These are phyloP conservation scores for Amphimedon queenslandica DNA, from an alignment of 37 sponge, comb jelly and placozoan species.

Conservation along the genomic window DNA sequence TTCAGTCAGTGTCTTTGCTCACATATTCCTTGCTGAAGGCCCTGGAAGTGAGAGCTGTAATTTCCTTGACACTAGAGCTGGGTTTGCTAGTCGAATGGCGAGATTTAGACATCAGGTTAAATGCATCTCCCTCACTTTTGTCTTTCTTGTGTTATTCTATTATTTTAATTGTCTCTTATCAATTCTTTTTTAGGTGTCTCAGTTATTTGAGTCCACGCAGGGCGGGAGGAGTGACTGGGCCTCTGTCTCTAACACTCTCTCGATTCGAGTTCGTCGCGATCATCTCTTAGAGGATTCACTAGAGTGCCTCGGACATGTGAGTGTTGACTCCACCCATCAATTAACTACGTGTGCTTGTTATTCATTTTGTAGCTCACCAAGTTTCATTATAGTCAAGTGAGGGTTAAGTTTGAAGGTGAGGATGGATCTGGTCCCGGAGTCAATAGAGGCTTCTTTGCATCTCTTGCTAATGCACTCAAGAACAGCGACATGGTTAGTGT, in stretches of 20 bases:
- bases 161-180: neutral
- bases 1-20: slow-evolving; percentile 72
- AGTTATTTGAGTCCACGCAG: slow-evolving; percentile 30
- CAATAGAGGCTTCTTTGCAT: slow-evolving; percentile 78
- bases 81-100: slow-evolving; percentile 83
- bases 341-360: neutral
- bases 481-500: slow-evolving; percentile 35
- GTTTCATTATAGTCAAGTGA: slow-evolving; percentile 48
- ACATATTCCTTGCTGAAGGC: slow-evolving; percentile 82
- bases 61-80: slow-evolving; percentile 81
- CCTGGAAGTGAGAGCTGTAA: slow-evolving; percentile 72
- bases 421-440: slow-evolving; percentile 88
- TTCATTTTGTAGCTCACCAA: slow-evolving; percentile 34
- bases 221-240: slow-evolving; percentile 25
- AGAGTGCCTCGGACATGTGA: slow-evolving; percentile 39
- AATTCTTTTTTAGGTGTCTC: slow-evolving; percentile 39
- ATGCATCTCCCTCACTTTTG: neutral
- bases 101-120: slow-evolving; percentile 29
- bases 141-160: neutral
- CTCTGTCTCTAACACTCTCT: slow-evolving; percentile 44
- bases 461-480: slow-evolving; percentile 76
- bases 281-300: slow-evolving; percentile 60
- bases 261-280: slow-evolving; percentile 45
- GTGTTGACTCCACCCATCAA: neutral
- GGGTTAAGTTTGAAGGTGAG: slow-evolving; percentile 84